Base-by-base conservation (phyloP, 1,140 invertebrate species). In the Macrosteles quadrilineatus region DNA sequence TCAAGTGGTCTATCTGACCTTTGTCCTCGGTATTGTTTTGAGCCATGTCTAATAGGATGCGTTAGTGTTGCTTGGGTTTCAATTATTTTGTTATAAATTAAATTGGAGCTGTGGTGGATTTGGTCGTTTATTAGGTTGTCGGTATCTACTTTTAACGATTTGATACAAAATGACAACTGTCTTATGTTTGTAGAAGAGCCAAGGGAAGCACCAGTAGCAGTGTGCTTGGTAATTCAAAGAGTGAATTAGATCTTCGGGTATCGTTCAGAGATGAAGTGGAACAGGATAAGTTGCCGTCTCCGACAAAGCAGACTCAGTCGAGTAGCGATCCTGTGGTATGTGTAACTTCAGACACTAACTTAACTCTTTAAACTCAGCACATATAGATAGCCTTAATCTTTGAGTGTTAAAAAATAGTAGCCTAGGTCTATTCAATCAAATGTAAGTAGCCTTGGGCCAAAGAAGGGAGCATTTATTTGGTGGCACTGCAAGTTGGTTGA, bases 161-260 rank as follows among this genome's bases (percentile, higher is more conserved):
- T n/a, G n/a, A n/a, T n/a, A n/a, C n/a, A n/a, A n/a, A n/a, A n/a
- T n/a, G n/a, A n/a, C n/a, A n/a, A n/a, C n/a, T n/a, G n/a, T n/a
- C n/a, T n/a, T n/a, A n/a, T n/a, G n/a, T 59, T 59, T 59, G 6
- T n/a, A 59, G 55, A 29, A 25, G 27, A 59, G 2, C 55, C 21
- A 59, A 59, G n/a, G 12, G 55, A 23, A 59, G 55, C 1, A 40
- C 4, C 23, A 40, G 30, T 57, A 29, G 21, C 50, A 21, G n/a
- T 53, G 59, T n/a, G 27, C 25, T 53, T 2, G 47, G 36, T 3
- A 29, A 30, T 30, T 74, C 73, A 27, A 74, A 74, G 45, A 74
- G 73, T 68, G 73, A 74, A 68, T 68, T 71, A 19, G 73, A 74
- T 63, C 70, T 74, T 19, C 65, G 70, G 50, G 30, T 67, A 11